Evolutionary conservation across 2,888 invertebrate genomes (phyloP).

Genomic region (Pherbina coryleti): DNA sequence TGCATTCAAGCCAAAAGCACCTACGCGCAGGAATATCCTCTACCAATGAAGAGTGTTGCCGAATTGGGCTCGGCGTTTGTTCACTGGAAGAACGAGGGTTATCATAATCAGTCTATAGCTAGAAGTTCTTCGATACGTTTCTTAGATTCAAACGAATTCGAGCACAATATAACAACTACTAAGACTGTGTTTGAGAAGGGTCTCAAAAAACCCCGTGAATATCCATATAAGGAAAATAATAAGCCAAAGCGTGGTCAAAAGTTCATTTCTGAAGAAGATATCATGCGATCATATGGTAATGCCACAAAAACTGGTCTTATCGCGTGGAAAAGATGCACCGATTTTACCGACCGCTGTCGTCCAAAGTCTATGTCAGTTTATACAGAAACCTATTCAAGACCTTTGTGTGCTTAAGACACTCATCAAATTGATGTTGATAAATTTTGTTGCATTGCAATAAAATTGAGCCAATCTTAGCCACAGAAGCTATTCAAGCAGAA

Average conservation of each 20-base stretch:
- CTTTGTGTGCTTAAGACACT: not conserved
- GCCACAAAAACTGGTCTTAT: not conserved
- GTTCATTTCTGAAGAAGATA: not conserved
- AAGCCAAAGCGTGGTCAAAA: too few relatives aligned
- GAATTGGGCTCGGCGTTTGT: not conserved
- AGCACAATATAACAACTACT: not conserved
- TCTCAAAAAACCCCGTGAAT: not conserved
- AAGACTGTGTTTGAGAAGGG: not conserved
- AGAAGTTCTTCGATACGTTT: not conserved
- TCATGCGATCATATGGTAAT: not conserved
- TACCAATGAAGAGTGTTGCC: not conserved
- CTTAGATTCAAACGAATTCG: not conserved
- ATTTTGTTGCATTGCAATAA: not conserved
- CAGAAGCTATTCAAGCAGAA: not conserved
- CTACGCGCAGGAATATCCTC: not conserved
- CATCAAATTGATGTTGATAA: not conserved
- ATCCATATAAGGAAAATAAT: too few relatives aligned
- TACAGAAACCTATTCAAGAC: not conserved
- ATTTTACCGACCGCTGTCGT: not conserved
- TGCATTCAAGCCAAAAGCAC: not conserved
- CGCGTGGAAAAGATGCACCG: not conserved
- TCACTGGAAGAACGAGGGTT: not conserved
- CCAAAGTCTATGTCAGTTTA: not conserved
- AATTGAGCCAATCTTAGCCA: not conserved
- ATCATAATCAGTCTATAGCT: not conserved